Conservation (phyloP, 2,113 vertebrate species). For the Aegithalos caudatus region DNA sequence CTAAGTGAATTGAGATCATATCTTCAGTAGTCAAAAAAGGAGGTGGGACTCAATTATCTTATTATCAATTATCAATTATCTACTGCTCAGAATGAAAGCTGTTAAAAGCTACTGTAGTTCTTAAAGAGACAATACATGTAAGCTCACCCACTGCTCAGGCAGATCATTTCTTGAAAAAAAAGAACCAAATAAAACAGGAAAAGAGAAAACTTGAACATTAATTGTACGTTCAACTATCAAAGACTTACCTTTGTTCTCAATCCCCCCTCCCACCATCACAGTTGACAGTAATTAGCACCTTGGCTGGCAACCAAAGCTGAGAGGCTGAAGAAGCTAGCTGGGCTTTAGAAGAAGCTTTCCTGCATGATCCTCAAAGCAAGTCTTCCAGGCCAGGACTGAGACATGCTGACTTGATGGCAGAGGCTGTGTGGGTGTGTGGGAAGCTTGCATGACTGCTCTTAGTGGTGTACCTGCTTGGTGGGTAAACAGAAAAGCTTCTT, state of each 20-base stretch:
- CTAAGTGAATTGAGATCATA: neutral
- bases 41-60: neutral
- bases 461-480: neutral
- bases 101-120: neutral
- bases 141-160: neutral
- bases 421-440: neutral
- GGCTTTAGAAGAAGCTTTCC: neutral
- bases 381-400: neutral
- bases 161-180: neutral
- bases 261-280: neutral
- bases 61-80: too few species aligned
- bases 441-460: neutral
- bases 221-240: conserved; percentile 3
- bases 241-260: conserved; percentile 25
- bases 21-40: neutral
- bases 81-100: neutral
- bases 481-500: conserved; percentile 35
- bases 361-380: neutral
- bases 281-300: conserved; percentile 26
- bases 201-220: neutral
- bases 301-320: neutral
- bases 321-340: neutral
- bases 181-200: neutral
- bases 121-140: neutral
- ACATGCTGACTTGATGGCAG: neutral